Evolutionary conservation across 2,113 vertebrate species (phyloP), one percentile per base, ranked within the genome.

Genomic region (Callipepla squamata): DNA sequence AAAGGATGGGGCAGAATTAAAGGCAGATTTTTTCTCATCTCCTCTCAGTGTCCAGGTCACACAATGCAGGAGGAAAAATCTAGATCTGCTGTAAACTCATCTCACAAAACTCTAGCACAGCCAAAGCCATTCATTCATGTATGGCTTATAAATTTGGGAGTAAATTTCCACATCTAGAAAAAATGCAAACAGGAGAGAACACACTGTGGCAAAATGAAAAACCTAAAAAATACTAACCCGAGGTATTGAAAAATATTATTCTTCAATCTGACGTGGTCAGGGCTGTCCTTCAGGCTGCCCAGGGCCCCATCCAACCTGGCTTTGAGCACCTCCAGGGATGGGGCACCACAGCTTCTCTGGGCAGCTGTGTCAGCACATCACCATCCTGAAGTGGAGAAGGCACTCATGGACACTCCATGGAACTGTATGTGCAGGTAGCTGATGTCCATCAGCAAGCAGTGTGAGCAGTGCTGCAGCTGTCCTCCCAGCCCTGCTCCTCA

Each of bases 1-100:
- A 62, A 36, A 86, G 62, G 62, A 51, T 47, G 16, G 68, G n/a
- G 25, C 36, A 80, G 85, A 66, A 83, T 86, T 75, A 86, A 80
- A 91, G 61, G 42, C 89, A 83, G 68, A 47, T 83, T 86, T 75
- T 89, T 45, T 57, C 57, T 76, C 21, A 36, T 62, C 45, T 8
- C 15, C 10, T 50, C 28, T 75, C 73, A 75, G 57, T 28, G 62
- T 79, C 22, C 47, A 53, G 51, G 73, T 86, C 50, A 45, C 62
- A 86, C 3, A 0, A 44, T 34, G 22, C 62, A 55, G 45, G 68
- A 87, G 51, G 67, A 90, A 92, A 83, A 59, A 55, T 38, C 38
- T 44, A 79, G 51, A 61, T 75, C 40, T n/a, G 44, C 45, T 90
- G 68, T 79, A 83, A 79, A 79, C 32, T 87, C 86, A 90, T 45